These are phyloP conservation scores for Scytalopus superciliaris DNA, from an alignment of 2,113 vertebrate species.

Conservation along the genomic window DNA sequence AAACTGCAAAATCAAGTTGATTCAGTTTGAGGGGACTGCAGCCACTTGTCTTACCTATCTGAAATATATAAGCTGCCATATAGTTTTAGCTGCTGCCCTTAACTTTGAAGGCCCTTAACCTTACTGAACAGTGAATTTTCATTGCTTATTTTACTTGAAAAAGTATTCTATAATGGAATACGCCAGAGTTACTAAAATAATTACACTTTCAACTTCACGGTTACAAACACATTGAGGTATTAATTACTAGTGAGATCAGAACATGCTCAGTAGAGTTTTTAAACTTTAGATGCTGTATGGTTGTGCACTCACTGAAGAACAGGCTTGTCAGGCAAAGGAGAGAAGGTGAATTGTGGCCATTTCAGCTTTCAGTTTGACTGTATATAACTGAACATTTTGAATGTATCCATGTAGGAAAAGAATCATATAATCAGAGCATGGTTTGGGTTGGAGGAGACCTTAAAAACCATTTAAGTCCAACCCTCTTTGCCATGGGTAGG, in stretches of 20 bases:
- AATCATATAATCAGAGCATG: neutral
- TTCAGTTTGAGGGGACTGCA: neutral
- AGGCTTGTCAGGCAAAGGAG: neutral
- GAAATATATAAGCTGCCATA: neutral
- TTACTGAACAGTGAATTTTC: neutral
- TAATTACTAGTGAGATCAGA: neutral
- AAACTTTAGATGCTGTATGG: neutral
- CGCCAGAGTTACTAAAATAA: neutral
- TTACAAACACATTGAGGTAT: neutral
- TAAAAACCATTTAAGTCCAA: neutral
- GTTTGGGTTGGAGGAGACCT: neutral
- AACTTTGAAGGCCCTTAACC: neutral
- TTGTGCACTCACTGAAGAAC: neutral
- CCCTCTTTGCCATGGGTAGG: fast-evolving
- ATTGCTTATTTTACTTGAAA: neutral
- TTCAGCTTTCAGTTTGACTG: neutral
- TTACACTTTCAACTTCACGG: neutral
- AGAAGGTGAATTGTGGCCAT: neutral
- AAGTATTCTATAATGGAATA: neutral
- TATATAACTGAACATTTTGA: neutral
- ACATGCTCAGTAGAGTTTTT: neutral
- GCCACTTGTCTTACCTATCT: neutral
- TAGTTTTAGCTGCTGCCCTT: neutral
- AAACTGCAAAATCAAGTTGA: neutral
- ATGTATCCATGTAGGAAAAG: neutral